Evolutionary conservation across 2,888 invertebrate genomes (phyloP), one percentile per base, ranked within the genome.

Genomic region (Plebejus anna): DNA sequence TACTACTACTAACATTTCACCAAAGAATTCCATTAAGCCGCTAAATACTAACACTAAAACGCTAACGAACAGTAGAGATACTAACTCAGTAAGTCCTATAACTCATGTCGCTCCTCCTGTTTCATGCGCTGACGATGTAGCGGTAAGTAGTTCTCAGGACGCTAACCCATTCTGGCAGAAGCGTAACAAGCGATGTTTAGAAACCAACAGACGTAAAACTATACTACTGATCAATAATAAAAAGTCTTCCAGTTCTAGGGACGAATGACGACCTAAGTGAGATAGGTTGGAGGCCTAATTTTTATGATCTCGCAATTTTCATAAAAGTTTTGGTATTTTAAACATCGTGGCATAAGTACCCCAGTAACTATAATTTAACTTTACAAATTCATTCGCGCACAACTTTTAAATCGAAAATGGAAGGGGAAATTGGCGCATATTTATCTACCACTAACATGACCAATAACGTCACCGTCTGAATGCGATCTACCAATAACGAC

Each of bases 1-100:
- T 84, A 92, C 94, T 84, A 94, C 91, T 85, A 91, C 94, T 93
- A 94, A 93, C 87, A 91, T 92, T 83, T 93, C 94, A 87, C 91
- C 93, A 82, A 93, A 92, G 85, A 90, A 88, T 89, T 91, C 92
- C 89, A 89, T 91, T 88, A 91, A 91, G 88, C 84, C 89, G 89
- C 90, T 90, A 89, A 91, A 89, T 82, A 83, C 83, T 82, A 86
- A 80, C 78, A 84, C 83, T 83, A 84, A 82, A 77, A 55, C 55
- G 73, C 82, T 75, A 76, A 75, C 75, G 84, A 85, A 87, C 77
- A 77, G 79, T 80, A 81, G 81, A 87, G 86, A 79, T 87, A 83
- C 76, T 51, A 28, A 55, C 32, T 11, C 73, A 55, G 13, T 73
- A 16, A 83, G 79, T 79, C 77, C 79, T 78, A 81, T 82, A 80